phyloP scores from a whole-genome alignment of 2,113 vertebrate species.

The Setophaga kirtlandii region DNA sequence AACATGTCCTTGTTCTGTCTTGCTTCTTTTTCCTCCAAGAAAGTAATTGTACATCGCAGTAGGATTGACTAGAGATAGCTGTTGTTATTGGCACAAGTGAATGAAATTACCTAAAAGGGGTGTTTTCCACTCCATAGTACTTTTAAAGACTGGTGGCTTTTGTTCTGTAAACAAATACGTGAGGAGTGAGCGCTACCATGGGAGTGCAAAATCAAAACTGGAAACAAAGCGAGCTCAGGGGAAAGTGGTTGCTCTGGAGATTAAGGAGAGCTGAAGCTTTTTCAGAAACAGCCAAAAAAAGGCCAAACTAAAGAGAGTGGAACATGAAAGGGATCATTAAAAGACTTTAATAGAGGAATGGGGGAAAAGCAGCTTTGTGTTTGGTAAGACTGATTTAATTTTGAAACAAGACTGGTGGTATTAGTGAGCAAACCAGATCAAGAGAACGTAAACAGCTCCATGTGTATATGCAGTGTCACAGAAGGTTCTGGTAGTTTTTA shows the following conservation, averaged over 20 bases:
- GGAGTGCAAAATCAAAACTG: conserved; percentile 52
- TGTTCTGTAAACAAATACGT: conserved; percentile 63
- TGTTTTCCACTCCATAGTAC: conserved; percentile 43
- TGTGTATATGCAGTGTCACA: not conserved
- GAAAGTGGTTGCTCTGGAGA: conserved; percentile 25
- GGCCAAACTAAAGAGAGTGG: not conserved
- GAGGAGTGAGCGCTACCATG: conserved; percentile 17
- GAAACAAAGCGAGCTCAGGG: conserved; percentile 23
- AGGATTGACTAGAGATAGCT: conserved; percentile 58
- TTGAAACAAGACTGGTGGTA: not conserved
- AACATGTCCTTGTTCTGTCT: conserved; percentile 31
- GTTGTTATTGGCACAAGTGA: conserved; percentile 56
- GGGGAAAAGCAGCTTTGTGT: not conserved
- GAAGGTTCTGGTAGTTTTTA: not conserved
- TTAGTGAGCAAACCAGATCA: not conserved
- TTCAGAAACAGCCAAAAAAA: conserved; percentile 11
- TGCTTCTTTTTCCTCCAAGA: conserved; percentile 32
- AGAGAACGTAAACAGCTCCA: not conserved
- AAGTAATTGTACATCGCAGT: conserved; percentile 40
- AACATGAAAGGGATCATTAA: not conserved
- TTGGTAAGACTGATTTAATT: conserved; percentile 30
- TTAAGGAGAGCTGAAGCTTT: not conserved
- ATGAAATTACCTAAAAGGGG: conserved; percentile 65
- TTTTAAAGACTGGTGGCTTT: conserved; percentile 56
- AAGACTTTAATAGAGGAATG: not conserved